Base-by-base conservation (phyloP, 2,113 vertebrate species). In the Myrmecobius fasciatus region DNA sequence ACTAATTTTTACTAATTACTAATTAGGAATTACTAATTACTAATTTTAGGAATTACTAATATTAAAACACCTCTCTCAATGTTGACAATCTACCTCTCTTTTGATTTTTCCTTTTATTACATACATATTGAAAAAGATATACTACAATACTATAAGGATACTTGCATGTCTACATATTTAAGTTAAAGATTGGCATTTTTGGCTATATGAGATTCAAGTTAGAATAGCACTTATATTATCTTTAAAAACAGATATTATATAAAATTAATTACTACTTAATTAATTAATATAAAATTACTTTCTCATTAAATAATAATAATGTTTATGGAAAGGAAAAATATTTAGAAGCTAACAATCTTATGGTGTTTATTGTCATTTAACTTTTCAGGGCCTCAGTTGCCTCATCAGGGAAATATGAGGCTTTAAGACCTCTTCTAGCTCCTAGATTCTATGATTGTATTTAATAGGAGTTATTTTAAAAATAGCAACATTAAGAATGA, bases 241-340 rank as follows among this genome's bases (percentile, higher is more conserved):
- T 96, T 96, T 92, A 56, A 91, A 75, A 92, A 92, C 24, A 56
- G 53, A 93, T 83, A 89, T 91, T 20, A 20, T 46, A 52, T 52
- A 92, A 26, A 89, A 48, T 52, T 89, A 92, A 0, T 36, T 47
- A 91, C 31, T 47, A 89, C 47, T 25, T 52, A 47, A 88, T 2
- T 2, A 54, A 51, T 91, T 83, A 36, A 49, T 47, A 83, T 54
- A 91, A 95, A 92, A 56, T 90, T 28, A 89, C 31, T 51, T 91
- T 89, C 83, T 90, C 49, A 52, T 89, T n/a, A 3, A 92, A 94
- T 93, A 60, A 95, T 51, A 93, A 92, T 24, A 17, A n/a, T n/a
- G n/a, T n/a, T 48, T 46, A 96, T 52, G 5, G 4, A 36, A 96
- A 93, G 91, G 53, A 92, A 89, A 8, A 94, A 43, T 56, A 91